These are phyloP conservation scores for Dicrostonyx torquatus DNA, from an alignment of 2,797 vertebrate genomes.

Conservation along the genomic window DNA sequence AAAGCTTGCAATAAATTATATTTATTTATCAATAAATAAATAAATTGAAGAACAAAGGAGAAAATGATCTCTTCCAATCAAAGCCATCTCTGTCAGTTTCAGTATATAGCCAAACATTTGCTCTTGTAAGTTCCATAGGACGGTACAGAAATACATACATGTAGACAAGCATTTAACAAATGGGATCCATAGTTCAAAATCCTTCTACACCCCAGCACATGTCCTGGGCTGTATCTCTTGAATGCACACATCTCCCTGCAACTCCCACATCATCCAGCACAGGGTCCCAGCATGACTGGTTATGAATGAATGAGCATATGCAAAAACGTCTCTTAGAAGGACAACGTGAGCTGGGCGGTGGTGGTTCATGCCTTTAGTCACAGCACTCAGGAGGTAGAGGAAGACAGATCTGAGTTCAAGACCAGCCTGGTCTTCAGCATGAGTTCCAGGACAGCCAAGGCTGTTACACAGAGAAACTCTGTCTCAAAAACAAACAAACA, in stretches of 20 bases:
- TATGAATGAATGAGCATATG: background rate
- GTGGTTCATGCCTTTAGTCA: background rate
- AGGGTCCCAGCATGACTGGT: rapidly evolving
- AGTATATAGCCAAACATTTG: background rate
- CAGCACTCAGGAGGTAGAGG: background rate
- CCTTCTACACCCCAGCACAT: background rate
- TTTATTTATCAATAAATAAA: background rate
- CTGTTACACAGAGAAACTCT: background rate
- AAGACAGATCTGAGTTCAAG: background rate
- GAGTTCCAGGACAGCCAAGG: background rate
- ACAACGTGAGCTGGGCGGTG: background rate
- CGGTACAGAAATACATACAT: background rate
- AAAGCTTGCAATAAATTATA: background rate
- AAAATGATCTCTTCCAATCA: background rate
- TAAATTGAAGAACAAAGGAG: background rate
- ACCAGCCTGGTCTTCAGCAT: background rate
- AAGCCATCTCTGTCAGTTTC: background rate
- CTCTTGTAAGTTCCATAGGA: background rate
- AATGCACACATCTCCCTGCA: background rate
- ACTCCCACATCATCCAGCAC: background rate
- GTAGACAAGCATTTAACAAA: background rate
- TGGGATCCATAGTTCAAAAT: background rate
- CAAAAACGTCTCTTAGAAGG: background rate
- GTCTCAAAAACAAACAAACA: background rate
- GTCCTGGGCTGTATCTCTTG: background rate